Conservation (phyloP, 2,888 invertebrate species). For the Drosophila diplacantha region DNA sequence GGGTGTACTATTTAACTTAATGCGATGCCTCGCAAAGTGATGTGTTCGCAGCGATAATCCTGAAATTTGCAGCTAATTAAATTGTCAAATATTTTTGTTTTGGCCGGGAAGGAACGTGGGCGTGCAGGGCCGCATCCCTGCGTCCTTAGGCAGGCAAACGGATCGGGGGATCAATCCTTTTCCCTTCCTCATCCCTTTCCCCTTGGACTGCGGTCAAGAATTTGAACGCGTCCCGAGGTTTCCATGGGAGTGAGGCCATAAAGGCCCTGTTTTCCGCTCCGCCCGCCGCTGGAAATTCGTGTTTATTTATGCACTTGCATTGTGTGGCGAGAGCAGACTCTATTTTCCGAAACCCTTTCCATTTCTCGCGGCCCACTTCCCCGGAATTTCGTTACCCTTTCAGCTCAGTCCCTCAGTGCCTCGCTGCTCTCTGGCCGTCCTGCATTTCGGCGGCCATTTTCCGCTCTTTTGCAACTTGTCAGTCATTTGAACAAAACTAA, state of each 20-base stretch:
- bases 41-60: conserved; percentile 63
- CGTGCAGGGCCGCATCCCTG: conserved; percentile 1
- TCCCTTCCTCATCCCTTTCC: conserved; percentile 3
- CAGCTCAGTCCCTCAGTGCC: conserved; percentile 4
- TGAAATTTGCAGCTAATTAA: conserved; percentile 74
- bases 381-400: conserved; percentile 53
- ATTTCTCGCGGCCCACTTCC: conserved; percentile 40
- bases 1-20: conserved; percentile 16
- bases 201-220: conserved; percentile 26
- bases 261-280: conserved; percentile 5
- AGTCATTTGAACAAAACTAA: conserved; percentile 74
- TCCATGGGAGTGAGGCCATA: conserved; percentile 32
- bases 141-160: conserved; percentile 9
- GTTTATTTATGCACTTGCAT: conserved; percentile 67
- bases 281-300: conserved; percentile 40
- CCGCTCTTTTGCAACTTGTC: conserved; percentile 63
- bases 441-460: conserved; percentile 22
- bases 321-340: conserved; percentile 62
- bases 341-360: conserved; percentile 48
- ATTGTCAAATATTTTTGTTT: conserved; percentile 76
- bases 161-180: conserved; percentile 12
- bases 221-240: not conserved
- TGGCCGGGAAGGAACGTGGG: conserved; percentile 5
- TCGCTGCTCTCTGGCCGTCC: not conserved
- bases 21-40: conserved; percentile 13